These are phyloP conservation scores for Sthenelais limicola DNA, from an alignment of 2,888 invertebrate species.

Conservation along the genomic window DNA sequence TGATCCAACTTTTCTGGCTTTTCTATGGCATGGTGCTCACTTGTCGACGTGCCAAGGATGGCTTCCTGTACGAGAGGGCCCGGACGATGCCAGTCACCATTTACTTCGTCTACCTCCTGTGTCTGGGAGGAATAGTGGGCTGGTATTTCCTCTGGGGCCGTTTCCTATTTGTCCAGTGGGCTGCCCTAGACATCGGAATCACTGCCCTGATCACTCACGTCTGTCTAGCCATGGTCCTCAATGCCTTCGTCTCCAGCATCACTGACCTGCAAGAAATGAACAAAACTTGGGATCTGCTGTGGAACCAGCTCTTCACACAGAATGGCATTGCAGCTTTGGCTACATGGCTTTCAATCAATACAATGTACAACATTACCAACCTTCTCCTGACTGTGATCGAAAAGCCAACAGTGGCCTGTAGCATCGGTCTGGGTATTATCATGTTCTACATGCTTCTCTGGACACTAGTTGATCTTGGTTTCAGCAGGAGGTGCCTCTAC, in stretches of 20 bases:
- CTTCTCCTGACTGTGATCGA: neutral
- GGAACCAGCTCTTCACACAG: conserved; percentile 33
- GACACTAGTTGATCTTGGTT: neutral
- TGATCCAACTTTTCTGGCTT: conserved; percentile 24
- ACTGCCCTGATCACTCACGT: neutral
- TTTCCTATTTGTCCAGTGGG: neutral
- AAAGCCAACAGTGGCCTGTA: neutral
- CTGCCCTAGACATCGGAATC: neutral
- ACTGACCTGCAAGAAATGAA: neutral
- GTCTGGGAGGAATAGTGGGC: conserved; percentile 1
- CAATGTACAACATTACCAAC: conserved; percentile 3
- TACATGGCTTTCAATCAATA: neutral
- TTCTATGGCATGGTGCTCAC: conserved; percentile 34
- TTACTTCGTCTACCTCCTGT: conserved; percentile 9
- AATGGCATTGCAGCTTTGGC: conserved; percentile 21
- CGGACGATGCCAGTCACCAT: conserved; percentile 21
- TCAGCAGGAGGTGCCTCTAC: conserved; percentile 14
- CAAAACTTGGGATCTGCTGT: neutral
- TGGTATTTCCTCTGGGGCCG: conserved; percentile 30
- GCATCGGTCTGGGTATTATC: conserved; percentile 1
- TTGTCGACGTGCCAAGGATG: conserved; percentile 18
- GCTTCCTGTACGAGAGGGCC: conserved; percentile 23
- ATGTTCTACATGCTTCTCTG: conserved; percentile 36
- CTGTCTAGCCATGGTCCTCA: conserved; percentile 1
- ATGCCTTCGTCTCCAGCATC: conserved; percentile 21